These are phyloP conservation scores for Camponotus fellah DNA, from an alignment of 2,888 invertebrate species.

Conservation along the genomic window DNA sequence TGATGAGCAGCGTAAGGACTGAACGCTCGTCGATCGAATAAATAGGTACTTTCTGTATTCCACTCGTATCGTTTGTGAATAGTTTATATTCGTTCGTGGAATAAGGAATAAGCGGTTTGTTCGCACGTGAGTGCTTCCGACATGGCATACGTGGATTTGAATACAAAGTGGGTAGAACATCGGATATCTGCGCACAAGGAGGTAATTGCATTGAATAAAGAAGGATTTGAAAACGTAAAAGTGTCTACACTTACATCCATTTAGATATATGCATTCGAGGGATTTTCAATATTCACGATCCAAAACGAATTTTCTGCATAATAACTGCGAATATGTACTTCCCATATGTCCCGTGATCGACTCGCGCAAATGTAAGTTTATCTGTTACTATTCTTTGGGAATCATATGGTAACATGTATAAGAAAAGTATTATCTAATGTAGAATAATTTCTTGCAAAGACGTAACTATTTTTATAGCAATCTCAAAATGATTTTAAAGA, in stretches of 20 bases:
- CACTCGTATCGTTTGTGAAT: slow-evolving; percentile 67
- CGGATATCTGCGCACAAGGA: slow-evolving; percentile 66
- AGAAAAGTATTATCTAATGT: background rate
- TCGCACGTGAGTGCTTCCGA: slow-evolving; percentile 76
- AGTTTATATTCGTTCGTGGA: slow-evolving; percentile 72
- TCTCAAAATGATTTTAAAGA: background rate
- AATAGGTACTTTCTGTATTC: slow-evolving; percentile 71
- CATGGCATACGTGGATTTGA: slow-evolving; percentile 74
- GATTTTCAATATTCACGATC: slow-evolving; percentile 54
- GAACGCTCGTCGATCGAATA: slow-evolving; percentile 60
- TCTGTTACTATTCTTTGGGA: slow-evolving; percentile 17
- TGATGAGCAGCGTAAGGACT: slow-evolving; percentile 40
- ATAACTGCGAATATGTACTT: slow-evolving; percentile 24
- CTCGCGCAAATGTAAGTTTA: slow-evolving; percentile 19
- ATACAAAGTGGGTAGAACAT: slow-evolving; percentile 71
- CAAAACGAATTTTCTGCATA: slow-evolving; percentile 47
- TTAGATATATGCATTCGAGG: slow-evolving; percentile 45
- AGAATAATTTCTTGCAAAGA: background rate
- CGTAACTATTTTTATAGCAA: background rate
- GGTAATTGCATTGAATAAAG: slow-evolving; percentile 73
- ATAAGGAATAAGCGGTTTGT: slow-evolving; percentile 77
- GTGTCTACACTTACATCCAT: slow-evolving; percentile 54
- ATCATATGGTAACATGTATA: background rate
- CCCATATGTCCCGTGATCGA: slow-evolving; percentile 18
- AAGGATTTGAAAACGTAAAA: slow-evolving; percentile 68